phyloP scores from a whole-genome alignment of 1,140 invertebrate species.

The Hestina assimilis region DNA sequence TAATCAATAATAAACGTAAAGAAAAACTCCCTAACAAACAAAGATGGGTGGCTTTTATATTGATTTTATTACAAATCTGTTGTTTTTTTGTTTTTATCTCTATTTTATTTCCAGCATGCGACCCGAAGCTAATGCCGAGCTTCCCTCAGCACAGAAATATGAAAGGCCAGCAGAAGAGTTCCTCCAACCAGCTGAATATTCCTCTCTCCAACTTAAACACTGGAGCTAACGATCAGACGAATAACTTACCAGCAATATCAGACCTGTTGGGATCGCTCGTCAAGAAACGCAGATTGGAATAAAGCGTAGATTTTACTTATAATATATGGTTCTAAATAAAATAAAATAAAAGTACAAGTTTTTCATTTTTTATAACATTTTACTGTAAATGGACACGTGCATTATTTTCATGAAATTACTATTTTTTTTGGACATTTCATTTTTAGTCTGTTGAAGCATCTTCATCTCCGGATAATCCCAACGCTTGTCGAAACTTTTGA shows the following conservation, averaged over 20 bases:
- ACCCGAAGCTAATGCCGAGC: slow-evolving; percentile 97
- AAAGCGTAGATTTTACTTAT: slow-evolving; percentile 30
- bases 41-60: too few relatives aligned
- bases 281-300: slow-evolving; percentile 84
- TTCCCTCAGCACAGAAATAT: slow-evolving; percentile 97
- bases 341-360: slow-evolving; percentile 25
- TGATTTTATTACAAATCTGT: too few relatives aligned
- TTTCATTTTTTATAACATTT: slow-evolving; percentile 5
- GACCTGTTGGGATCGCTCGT: slow-evolving; percentile 87
- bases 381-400: slow-evolving; percentile 19
- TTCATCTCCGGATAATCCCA: slow-evolving; percentile 62
- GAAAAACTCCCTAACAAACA: too few relatives aligned
- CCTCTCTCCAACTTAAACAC: slow-evolving; percentile 78
- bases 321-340: slow-evolving; percentile 1
- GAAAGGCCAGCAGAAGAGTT: slow-evolving; percentile 80
- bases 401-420: slow-evolving; percentile 26
- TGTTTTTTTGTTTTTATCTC: slow-evolving; percentile 9
- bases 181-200: slow-evolving; percentile 63
- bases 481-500: slow-evolving; percentile 62
- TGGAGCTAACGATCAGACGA: slow-evolving; percentile 83
- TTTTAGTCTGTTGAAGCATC: slow-evolving; percentile 61
- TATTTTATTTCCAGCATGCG: slow-evolving; percentile 86
- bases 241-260: slow-evolving; percentile 86
- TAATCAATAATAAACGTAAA: too few relatives aligned
- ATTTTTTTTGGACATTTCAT: slow-evolving; percentile 36